Base-by-base conservation (phyloP, 2,797 vertebrate genomes). In the Sternotherus odoratus region DNA sequence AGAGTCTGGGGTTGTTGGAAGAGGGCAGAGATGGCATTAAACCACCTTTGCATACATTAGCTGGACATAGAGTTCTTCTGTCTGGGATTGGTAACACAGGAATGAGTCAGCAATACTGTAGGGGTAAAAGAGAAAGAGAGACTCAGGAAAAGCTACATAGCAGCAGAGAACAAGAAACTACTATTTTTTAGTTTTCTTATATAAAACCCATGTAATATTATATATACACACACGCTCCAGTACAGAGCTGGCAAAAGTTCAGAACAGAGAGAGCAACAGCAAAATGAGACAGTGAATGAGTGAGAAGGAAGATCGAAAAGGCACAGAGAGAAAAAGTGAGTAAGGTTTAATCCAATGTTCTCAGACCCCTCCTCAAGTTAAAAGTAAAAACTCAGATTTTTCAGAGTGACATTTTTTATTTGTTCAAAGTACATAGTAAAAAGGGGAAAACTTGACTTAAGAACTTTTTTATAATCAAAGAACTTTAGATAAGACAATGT, bases 1-100 rank as follows among this genome's bases (percentile, higher is more conserved):
- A 77, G n/a, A 95, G 77, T 4, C 77, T 83, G 5, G 26, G 50
- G 23, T 3, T 50, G 43, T 77, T 50, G 77, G 46, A 56, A 13
- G 54, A 3, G 1, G 1, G 26, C 15, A 16, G n/a, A 23, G 63
- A 69, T 39, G n/a, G 19, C 26, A 48, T 75, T 75, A 30, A 75
- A 28, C 24, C 26, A 28, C 24, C 43, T 75, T 39, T 75, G 12
- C 39, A 54, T 12, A 13, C 0, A 0, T 24, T 78, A 39, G n/a
- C 21, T 24, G 19, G n/a, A 8, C 43, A 28, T 16, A 46, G 72
- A 75, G 33, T 8, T 43, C 50, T 77, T 12, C 54, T 85, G 74
- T 5, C 54, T 46, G 30, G 6, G 49, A 28, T 48, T 43, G 60
- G 15, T 4, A 36, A 11, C 50, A 46, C 60, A 88, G 36, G 53